Evolutionary conservation across 2,888 invertebrate species (phyloP).

Genomic region (Ptilodon capucinus): DNA sequence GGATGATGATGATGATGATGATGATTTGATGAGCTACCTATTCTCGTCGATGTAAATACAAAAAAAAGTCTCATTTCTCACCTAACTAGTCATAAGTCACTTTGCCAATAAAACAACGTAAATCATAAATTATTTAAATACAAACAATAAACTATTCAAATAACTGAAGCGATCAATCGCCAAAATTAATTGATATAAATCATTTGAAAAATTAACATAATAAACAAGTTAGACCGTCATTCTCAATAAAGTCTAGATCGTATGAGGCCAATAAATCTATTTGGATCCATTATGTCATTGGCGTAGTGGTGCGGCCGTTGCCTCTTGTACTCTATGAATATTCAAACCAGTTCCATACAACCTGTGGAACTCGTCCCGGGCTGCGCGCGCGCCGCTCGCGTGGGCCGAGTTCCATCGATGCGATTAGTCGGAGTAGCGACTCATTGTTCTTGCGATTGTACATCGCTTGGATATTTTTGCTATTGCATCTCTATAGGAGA

Average conservation of each 20-base stretch:
- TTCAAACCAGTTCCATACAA: conserved; percentile 62
- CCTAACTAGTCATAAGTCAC: too few species aligned
- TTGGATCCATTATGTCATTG: conserved; percentile 70
- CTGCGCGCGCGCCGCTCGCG: conserved; percentile 21
- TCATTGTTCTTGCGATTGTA: conserved; percentile 12
- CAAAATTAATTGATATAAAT: conserved; percentile 5
- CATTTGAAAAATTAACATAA: conserved; percentile 1
- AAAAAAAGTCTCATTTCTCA: too few species aligned
- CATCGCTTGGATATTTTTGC: too few species aligned
- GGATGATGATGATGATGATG: too few species aligned
- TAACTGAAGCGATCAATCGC: not conserved
- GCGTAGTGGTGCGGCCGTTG: conserved; percentile 59
- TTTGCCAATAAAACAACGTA: too few species aligned
- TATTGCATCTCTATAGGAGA: too few species aligned
- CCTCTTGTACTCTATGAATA: conserved; percentile 61
- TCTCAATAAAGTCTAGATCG: conserved; percentile 36
- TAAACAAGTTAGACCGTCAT: not conserved
- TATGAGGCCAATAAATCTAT: conserved; percentile 56
- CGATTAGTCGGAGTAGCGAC: conserved; percentile 29
- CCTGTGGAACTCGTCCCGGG: conserved; percentile 46
- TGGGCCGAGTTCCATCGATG: conserved; percentile 28
- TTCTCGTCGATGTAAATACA: too few species aligned
- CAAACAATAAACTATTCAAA: not conserved
- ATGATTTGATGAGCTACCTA: too few species aligned
- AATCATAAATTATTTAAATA: too few species aligned